Conservation (phyloP, 2,888 invertebrate species). For the Strigamia maritima region DNA sequence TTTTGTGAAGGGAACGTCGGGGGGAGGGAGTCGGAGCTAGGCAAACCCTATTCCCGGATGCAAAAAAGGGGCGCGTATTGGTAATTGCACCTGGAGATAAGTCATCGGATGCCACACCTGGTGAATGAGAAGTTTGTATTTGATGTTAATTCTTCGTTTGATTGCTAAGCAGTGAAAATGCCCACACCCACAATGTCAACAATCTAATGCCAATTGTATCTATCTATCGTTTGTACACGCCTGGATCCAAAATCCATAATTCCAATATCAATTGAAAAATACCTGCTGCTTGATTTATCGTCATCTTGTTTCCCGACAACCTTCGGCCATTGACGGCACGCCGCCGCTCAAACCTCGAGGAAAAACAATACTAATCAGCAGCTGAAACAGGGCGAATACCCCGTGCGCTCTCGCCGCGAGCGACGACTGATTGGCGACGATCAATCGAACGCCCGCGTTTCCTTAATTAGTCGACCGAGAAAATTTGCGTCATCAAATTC, state of each 20-base stretch:
- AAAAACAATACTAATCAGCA: slow-evolving; percentile 17
- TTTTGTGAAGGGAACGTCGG: slow-evolving; percentile 4
- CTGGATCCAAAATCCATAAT: slow-evolving; percentile 14
- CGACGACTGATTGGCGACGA: slow-evolving; percentile 27
- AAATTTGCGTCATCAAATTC: slow-evolving; percentile 29
- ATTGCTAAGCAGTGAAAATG: neutral
- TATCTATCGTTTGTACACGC: neutral
- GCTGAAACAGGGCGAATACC: slow-evolving; percentile 17
- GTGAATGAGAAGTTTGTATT: neutral
- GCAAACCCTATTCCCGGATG: slow-evolving; percentile 17
- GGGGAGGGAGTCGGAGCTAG: neutral
- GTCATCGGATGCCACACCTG: slow-evolving; percentile 27
- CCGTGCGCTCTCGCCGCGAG: slow-evolving; percentile 9
- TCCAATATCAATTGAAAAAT: slow-evolving; percentile 22
- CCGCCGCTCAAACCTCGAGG: neutral
- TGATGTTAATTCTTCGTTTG: slow-evolving; percentile 6
- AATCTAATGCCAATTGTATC: neutral
- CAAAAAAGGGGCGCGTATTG: slow-evolving; percentile 29
- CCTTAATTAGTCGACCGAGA: slow-evolving; percentile 27
- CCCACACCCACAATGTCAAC: slow-evolving; percentile 13
- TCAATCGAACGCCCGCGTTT: slow-evolving; percentile 27
- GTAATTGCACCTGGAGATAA: slow-evolving; percentile 29
- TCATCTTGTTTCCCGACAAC: neutral
- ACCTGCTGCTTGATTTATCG: slow-evolving; percentile 9
- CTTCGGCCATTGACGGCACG: neutral